Percentiles rank a stretch among this genome's conserved stretches.
phyloP scores from a whole-genome alignment of 2,888 invertebrate genomes.

The Eledona agricola region DNA sequence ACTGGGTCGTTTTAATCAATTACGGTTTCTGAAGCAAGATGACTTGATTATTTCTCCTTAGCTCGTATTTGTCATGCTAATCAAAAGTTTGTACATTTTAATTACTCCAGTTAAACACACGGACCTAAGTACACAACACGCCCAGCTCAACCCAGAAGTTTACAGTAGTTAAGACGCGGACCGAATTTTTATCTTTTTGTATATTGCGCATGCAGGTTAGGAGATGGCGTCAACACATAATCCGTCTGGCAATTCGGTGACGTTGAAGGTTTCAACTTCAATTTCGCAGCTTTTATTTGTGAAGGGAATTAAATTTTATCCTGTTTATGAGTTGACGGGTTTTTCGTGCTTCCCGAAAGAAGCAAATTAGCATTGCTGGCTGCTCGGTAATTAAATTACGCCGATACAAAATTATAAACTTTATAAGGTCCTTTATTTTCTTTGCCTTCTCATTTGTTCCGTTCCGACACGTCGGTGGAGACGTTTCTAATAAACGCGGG shows the following conservation, averaged over 20 bases:
- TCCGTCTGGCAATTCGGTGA: constrained; percentile 21
- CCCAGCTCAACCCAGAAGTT: constrained; percentile 2
- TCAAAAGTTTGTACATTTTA: constrained; percentile 37
- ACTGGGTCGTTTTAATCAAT: constrained; percentile 27
- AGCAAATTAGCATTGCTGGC: constrained; percentile 36
- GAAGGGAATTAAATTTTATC: constrained; percentile 38
- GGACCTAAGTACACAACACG: constrained; percentile 30
- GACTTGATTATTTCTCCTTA: constrained; percentile 30
- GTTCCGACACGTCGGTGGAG: constrained; percentile 26
- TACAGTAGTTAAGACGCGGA: constrained; percentile 21
- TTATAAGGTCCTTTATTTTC: constrained; percentile 38
- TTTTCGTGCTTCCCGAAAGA: constrained; percentile 33
- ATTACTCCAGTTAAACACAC: constrained; percentile 29
- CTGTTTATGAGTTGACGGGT: constrained; percentile 37
- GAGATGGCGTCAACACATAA: constrained; percentile 25
- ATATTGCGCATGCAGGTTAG: constrained; percentile 6
- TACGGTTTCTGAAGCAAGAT: constrained; percentile 20
- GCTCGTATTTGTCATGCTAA: constrained; percentile 35
- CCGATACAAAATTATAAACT: constrained; percentile 40
- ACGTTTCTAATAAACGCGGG: constrained; percentile 27
- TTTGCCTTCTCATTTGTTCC: constrained; percentile 29
- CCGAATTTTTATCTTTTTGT: constrained; percentile 17
- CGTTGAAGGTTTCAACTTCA: constrained; percentile 29
- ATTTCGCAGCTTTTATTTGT: constrained; percentile 34
- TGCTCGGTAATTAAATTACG: constrained; percentile 37